Evolutionary conservation across 1,140 invertebrate species (phyloP), one percentile per base, ranked within the genome.

Genomic region (Patella vulgata): DNA sequence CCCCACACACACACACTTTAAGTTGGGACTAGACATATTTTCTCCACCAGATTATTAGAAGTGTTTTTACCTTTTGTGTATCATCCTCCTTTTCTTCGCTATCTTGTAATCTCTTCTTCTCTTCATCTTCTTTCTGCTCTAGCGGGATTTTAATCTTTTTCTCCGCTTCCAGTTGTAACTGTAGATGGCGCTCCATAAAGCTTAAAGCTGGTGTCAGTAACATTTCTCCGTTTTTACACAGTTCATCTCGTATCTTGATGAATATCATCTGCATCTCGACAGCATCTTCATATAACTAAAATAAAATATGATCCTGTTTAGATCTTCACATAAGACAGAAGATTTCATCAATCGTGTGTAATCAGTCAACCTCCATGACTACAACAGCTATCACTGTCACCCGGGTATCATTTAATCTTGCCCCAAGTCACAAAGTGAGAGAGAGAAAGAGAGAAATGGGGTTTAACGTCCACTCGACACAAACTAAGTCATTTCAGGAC

Each of bases 251-350:
- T 47, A 64, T 81, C 46, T 90, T 89, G 48, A 98, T 92, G 79
- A 96, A 99, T 83, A 91, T 95, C 0, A 91, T 89, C 80, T 99
- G 96, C 53, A 99, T 86, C 75, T 98, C 95, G 36, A 97, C 89
- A 0, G 95, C 92, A 82, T 98, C 96, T 81, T 98, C 93, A 86
- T 97, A 96, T 12, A 95, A 89, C 84, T 97, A 91, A 6, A 64
- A n/a, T n/a, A n/a, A n/a, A n/a, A n/a, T n/a, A n/a, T n/a, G n/a
- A n/a, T n/a, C n/a, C n/a, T n/a, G n/a, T n/a, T n/a, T n/a, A n/a
- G n/a, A n/a, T n/a, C n/a, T n/a, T n/a, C n/a, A n/a, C n/a, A n/a
- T n/a, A n/a, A n/a, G n/a, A n/a, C n/a, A n/a, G n/a, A n/a, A n/a
- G n/a, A n/a, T n/a, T n/a, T n/a, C n/a, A n/a, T n/a, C n/a, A n/a